These are phyloP conservation scores for Turritopsis dohrnii DNA, from an alignment of 30 jellyfish, hydroid and myxozoan genomes.

Conservation along the genomic window DNA sequence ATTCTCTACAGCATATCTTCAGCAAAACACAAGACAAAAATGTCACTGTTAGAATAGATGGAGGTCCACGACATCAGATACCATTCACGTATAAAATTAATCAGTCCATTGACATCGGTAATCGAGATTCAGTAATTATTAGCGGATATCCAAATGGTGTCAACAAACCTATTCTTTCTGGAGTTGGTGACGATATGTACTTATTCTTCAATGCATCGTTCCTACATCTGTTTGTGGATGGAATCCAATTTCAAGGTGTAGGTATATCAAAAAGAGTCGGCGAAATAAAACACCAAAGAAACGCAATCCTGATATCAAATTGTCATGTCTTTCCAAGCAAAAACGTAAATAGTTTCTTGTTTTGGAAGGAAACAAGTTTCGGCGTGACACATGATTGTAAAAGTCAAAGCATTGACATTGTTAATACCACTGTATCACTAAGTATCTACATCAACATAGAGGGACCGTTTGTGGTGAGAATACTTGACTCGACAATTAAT, in stretches of 20 bases:
- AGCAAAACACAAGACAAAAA: neutral
- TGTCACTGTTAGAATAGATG: too few species aligned
- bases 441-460: too few species aligned
- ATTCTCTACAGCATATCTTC: neutral
- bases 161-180: neutral
- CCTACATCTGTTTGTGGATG: neutral
- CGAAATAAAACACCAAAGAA: too few species aligned
- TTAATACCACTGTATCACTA: too few species aligned
- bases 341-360: neutral
- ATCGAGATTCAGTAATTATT: neutral
- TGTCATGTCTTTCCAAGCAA: neutral
- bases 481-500: too few species aligned
- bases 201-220: neutral
- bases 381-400: neutral
- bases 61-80: neutral
- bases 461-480: too few species aligned
- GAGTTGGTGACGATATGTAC: neutral
- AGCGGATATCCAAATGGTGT: neutral
- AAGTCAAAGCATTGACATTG: neutral
- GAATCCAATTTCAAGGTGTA: neutral
- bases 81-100: neutral
- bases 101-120: neutral
- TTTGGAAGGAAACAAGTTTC: neutral
- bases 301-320: neutral
- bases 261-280: neutral